Evolutionary conservation across 2,113 vertebrate species (phyloP).

Genomic region (Pampusana beccarii): DNA sequence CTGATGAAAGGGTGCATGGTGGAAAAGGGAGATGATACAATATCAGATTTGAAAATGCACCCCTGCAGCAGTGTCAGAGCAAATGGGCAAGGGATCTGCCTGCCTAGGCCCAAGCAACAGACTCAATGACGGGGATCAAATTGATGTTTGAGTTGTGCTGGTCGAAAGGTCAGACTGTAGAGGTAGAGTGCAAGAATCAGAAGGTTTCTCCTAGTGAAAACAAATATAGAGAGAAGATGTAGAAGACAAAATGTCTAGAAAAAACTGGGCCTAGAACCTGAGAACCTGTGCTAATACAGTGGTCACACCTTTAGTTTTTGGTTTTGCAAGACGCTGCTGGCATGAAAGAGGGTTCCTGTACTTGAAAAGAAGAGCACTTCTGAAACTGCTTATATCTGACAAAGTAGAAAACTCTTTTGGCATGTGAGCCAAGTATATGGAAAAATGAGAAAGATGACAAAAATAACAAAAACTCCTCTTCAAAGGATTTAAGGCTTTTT

Average conservation of each 20-base stretch:
- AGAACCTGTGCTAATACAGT: not conserved
- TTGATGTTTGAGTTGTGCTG: not conserved
- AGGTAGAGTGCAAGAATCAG: not conserved
- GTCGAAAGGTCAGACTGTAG: not conserved
- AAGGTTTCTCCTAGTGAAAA: not conserved
- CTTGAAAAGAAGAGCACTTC: not conserved
- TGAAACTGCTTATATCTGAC: not conserved
- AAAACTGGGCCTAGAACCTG: not conserved
- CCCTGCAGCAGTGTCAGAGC: not conserved
- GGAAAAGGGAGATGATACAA: not conserved
- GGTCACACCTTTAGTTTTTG: not conserved
- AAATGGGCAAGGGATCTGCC: not conserved
- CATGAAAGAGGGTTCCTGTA: not conserved
- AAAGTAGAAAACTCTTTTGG: not conserved
- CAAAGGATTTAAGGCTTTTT: not conserved
- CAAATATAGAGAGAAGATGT: not conserved
- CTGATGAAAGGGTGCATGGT: not conserved
- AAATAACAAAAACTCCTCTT: not conserved
- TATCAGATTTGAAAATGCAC: not conserved
- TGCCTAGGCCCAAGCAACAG: not conserved
- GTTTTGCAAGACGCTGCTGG: not conserved
- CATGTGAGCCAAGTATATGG: not conserved
- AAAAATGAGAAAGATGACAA: not conserved
- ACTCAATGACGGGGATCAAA: rapidly evolving
- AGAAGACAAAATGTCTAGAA: not conserved